Base-by-base conservation (phyloP, 2,113 vertebrate species). In the Apeltes quadracus region DNA sequence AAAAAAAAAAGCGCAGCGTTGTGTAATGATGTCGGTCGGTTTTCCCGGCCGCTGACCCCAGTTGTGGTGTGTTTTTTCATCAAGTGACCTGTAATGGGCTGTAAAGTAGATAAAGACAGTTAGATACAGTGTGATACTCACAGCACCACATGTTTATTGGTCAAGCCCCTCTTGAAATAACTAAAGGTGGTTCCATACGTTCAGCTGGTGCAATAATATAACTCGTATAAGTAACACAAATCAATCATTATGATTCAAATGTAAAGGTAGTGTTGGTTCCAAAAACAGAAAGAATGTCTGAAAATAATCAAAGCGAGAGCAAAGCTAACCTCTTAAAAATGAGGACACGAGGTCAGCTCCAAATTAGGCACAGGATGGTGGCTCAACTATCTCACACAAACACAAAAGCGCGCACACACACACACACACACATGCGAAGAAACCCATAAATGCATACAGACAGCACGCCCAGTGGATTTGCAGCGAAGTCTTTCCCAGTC, bases 391-490 rank as follows among this genome's bases (percentile, higher is more conserved):
- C 46, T 41, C 69, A 65, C 53, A 18, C 65, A 54, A 34, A 61
- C 69, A 68, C 63, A 66, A 22, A 34, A 69, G n/a, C 75, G 65
- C 5, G 16, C 1, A 58, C 53, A 62, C 27, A 41, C 53, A 50
- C 61, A 70, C 83, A 58, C 41, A 61, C 70, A 65, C 64, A 64
- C 23, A 36, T 67, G 23, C 69, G 66, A 2, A n/a, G 1, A 58
- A 54, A 62, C 27, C 36, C 57, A 50, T 57, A 70, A 83, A 87
- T 78, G 53, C 61, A 66, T 62, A 74, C 54, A 84, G 79, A 81
- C 82, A 84, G 67, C 32, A 46, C 50, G 57, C 61, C 76, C 59
- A 64, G 13, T 73, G 59, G 79, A 76, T 76, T 57, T 75, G 66
- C 76, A 78, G 63, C 15, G 44, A 76, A 72, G 72, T 79, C 59